Conservation (phyloP, 2,888 invertebrate species). For the Rhagium mordax region DNA sequence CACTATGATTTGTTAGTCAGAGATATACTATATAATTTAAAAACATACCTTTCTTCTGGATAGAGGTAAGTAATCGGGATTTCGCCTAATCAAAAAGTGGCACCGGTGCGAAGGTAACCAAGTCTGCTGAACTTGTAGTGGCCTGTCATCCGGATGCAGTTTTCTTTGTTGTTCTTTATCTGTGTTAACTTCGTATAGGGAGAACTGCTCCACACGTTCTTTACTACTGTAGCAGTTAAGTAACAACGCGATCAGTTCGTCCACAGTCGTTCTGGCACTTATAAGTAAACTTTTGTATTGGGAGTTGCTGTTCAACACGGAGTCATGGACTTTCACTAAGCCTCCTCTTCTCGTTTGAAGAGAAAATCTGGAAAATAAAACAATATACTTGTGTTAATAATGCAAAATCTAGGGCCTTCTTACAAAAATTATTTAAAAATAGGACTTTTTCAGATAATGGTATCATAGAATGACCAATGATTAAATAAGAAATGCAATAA, state of each 20-base stretch:
- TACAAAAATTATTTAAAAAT: too few species aligned
- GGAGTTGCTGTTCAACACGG: slow-evolving; percentile 90
- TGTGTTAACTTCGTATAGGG: slow-evolving; percentile 85
- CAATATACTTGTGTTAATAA: background rate
- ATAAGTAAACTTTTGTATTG: slow-evolving; percentile 94
- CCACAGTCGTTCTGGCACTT: slow-evolving; percentile 90
- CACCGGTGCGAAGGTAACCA: slow-evolving; percentile 79
- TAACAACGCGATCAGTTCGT: slow-evolving; percentile 88
- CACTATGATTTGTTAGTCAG: too few species aligned
- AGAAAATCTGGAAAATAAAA: slow-evolving; percentile 78
- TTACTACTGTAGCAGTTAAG: slow-evolving; percentile 88
- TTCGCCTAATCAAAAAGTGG: slow-evolving; percentile 87
- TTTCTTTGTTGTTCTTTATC: slow-evolving; percentile 91
- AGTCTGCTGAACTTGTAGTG: slow-evolving; percentile 85
- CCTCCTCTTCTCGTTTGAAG: slow-evolving; percentile 91
- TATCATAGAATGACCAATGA: too few species aligned
- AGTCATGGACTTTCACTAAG: slow-evolving; percentile 94
- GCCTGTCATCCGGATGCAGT: slow-evolving; percentile 89
- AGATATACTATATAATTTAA: too few species aligned
- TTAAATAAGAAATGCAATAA: too few species aligned
- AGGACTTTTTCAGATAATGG: too few species aligned
- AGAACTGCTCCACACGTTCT: slow-evolving; percentile 89
- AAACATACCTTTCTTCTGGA: slow-evolving; percentile 71
- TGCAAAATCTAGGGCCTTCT: too few species aligned
- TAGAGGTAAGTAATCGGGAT: slow-evolving; percentile 82